These are phyloP conservation scores for Leptoteleia sp. DNA, from an alignment of 1,140 invertebrate genomes.

Conservation along the genomic window DNA sequence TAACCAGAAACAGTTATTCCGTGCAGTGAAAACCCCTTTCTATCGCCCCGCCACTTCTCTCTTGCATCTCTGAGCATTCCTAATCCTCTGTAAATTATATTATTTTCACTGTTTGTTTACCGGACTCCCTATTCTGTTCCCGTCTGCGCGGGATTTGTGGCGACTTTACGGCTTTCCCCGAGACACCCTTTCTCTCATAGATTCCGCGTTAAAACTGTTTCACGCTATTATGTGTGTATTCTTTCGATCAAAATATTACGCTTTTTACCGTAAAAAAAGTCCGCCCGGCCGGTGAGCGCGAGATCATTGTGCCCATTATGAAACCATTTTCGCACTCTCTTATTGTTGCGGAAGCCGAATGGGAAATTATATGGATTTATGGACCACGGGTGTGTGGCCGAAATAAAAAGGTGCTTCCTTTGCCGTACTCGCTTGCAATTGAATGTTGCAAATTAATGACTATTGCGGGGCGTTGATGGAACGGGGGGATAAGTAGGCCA, in stretches of 20 bases:
- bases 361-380: slow-evolving; percentile 8
- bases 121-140: slow-evolving; percentile 76
- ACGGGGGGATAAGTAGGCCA: too few species aligned
- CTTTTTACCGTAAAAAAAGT: slow-evolving; percentile 44
- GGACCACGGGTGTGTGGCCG: not conserved
- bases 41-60: slow-evolving; percentile 57
- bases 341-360: slow-evolving; percentile 20
- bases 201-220: slow-evolving; percentile 71
- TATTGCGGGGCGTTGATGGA: too few species aligned
- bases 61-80: slow-evolving; percentile 72
- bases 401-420: too few species aligned
- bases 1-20: slow-evolving; percentile 80
- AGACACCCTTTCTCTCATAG: slow-evolving; percentile 71
- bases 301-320: slow-evolving; percentile 48
- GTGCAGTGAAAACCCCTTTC: slow-evolving; percentile 71
- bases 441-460: too few species aligned
- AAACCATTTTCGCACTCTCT: slow-evolving; percentile 27
- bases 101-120: slow-evolving; percentile 81
- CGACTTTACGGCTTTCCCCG: slow-evolving; percentile 78
- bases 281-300: slow-evolving; percentile 1
- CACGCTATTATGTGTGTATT: slow-evolving; percentile 53
- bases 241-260: slow-evolving; percentile 62
- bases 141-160: slow-evolving; percentile 78
- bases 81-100: slow-evolving; percentile 81
- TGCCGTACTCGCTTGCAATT: too few species aligned